Evolutionary conservation across 1,140 invertebrate species (phyloP).

Genomic region (Archivesica marissinica): DNA sequence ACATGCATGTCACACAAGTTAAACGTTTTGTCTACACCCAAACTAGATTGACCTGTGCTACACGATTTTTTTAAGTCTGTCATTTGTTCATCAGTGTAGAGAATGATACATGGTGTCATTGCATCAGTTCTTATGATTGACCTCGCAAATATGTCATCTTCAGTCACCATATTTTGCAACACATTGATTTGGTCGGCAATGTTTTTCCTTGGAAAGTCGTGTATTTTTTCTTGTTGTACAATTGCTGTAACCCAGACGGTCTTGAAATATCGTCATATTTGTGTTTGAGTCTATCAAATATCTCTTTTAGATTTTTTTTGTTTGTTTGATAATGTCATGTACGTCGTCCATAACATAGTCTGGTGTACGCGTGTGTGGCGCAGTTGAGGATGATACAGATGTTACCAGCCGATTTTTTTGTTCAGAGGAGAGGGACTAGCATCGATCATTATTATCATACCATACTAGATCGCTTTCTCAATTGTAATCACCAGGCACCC

Average conservation of each 20-base stretch:
- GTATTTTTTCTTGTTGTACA: background rate
- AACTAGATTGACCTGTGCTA: background rate
- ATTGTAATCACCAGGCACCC: too few species aligned
- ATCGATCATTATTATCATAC: too few species aligned
- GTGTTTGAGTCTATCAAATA: too few species aligned
- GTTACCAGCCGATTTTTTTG: too few species aligned
- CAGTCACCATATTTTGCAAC: constrained; percentile 10
- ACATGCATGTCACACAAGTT: constrained; percentile 50
- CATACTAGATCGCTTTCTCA: too few species aligned
- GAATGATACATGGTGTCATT: constrained; percentile 19
- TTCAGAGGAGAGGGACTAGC: too few species aligned
- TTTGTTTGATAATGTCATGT: background rate
- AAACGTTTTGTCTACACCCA: constrained; percentile 47
- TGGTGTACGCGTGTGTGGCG: too few species aligned
- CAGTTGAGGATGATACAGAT: too few species aligned
- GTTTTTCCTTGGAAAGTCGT: background rate
- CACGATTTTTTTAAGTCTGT: constrained; percentile 12
- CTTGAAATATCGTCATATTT: too few species aligned
- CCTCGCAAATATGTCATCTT: constrained; percentile 4
- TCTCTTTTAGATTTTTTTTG: too few species aligned
- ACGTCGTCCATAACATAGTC: constrained; percentile 11
- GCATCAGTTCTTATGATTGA: background rate
- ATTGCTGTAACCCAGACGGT: too few species aligned
- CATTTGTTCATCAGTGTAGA: constrained; percentile 37
- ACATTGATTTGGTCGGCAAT: background rate